A percentile compares a stretch with the other conserved stretches of the same genome.
These are phyloP conservation scores for Pimpla rufipes DNA, from an alignment of 2,888 invertebrate species.

Conservation along the genomic window DNA sequence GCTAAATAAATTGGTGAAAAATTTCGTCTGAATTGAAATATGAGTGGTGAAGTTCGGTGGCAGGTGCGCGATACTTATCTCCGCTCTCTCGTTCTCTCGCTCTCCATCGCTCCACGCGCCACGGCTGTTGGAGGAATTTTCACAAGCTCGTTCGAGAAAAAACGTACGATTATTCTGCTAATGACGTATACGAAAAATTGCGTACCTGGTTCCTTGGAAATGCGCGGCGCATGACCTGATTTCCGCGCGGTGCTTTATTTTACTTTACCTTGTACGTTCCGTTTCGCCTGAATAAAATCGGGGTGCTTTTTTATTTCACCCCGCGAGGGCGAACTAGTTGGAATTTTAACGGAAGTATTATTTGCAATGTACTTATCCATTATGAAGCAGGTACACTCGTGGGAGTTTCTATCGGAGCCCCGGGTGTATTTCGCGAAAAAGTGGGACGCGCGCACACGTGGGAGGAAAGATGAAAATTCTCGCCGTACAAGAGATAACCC, in stretches of 20 bases:
- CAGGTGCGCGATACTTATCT: background rate
- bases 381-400: slow-evolving; percentile 24
- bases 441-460: background rate
- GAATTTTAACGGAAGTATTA: slow-evolving; percentile 20
- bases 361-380: slow-evolving; percentile 52
- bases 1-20: slow-evolving; percentile 6
- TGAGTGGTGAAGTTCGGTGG: background rate
- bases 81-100: background rate
- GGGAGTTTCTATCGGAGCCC: slow-evolving; percentile 24
- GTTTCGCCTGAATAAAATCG: background rate
- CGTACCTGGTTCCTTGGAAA: background rate
- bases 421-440: background rate
- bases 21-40: background rate
- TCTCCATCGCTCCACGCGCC: no score
- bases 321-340: background rate
- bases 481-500: slow-evolving; percentile 24
- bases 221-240: background rate
- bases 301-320: no score
- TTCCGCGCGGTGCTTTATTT: background rate
- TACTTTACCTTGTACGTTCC: background rate
- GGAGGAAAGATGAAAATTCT: slow-evolving; percentile 37
- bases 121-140: background rate
- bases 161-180: background rate
- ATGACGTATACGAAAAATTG: background rate
- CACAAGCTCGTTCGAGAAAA: background rate